Base-by-base conservation (phyloP, 2,888 invertebrate species). In the Polia nebulosa region DNA sequence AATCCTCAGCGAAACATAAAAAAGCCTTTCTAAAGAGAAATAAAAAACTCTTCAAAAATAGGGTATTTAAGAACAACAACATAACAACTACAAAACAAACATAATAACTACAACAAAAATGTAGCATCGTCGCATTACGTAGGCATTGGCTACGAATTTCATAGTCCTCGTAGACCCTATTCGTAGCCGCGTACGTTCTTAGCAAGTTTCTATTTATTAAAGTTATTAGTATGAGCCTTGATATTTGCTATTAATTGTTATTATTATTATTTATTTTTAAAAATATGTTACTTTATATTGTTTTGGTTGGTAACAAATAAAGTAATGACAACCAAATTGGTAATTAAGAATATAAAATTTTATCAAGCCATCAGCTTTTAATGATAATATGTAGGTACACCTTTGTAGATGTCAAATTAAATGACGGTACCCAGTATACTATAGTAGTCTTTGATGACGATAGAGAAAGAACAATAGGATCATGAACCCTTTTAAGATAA, bases 121-220 rank as follows among this genome's bases (percentile, higher is more conserved):
- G 1, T 36, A 56, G 20, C 11, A 20, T 36, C 13, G 39, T 34
- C 9, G 27, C 20, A n/a, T 39, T 66, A 49, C 47, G n/a, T 25
- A 36, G 47, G 36, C 11, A 13, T 47, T 39, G 25, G 25, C 47
- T 56, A 47, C 65, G 53, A 27, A n/a, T 72, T 29, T 44, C 8
- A 39, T 25, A 47, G 32, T 63, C 47, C 39, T 47, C 45, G 76
- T 64, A 44, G 65, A 25, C 36, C 51, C 25, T 64, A 22, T 41
- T 47, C 49, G 55, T 73, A 76, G 70, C 49, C 44, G 34, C 60
- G 59, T 60, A 66, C 29, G 0, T 27, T 52, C 53, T 45, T 52
- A 57, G 56, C 41, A 72, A 22, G 34, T 17, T 55, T 55, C n/a
- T 32, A 20, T 20, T n/a, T n/a, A n/a, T n/a, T n/a, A n/a, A n/a